These are phyloP conservation scores for Zeus faber DNA, from an alignment of 2,113 vertebrate genomes.

Conservation along the genomic window DNA sequence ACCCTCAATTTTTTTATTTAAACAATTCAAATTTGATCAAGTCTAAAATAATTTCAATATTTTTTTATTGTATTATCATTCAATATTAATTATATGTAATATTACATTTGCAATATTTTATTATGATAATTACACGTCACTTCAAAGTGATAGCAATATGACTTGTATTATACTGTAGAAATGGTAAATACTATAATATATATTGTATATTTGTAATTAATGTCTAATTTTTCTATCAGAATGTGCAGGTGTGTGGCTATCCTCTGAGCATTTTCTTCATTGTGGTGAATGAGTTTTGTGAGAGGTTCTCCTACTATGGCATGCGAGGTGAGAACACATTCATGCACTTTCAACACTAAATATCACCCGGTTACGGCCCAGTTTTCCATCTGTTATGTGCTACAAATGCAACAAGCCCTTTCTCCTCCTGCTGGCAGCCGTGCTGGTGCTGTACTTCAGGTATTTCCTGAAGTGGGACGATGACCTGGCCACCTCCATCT, in stretches of 20 bases:
- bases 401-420: not conserved
- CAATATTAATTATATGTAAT: too few relatives aligned
- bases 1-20: too few relatives aligned
- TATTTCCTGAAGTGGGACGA: conserved; percentile 85
- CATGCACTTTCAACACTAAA: not conserved
- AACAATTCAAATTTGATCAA: too few relatives aligned
- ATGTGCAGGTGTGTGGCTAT: conserved; percentile 72
- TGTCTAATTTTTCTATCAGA: conserved; percentile 32
- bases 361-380: not conserved
- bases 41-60: too few relatives aligned
- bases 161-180: too few relatives aligned
- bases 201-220: not conserved
- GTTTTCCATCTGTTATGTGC: not conserved
- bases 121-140: too few relatives aligned
- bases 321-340: conserved; percentile 83
- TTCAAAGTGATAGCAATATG: too few relatives aligned
- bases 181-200: too few relatives aligned
- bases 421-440: conserved; percentile 67
- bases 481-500: conserved; percentile 85
- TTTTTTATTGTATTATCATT: too few relatives aligned
- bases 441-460: conserved; percentile 90
- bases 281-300: conserved; percentile 92
- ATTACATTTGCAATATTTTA: too few relatives aligned
- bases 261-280: conserved; percentile 96
- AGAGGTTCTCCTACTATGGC: conserved; percentile 98